Evolutionary conservation across 2,113 vertebrate species (phyloP).

Genomic region (Apus apus): DNA sequence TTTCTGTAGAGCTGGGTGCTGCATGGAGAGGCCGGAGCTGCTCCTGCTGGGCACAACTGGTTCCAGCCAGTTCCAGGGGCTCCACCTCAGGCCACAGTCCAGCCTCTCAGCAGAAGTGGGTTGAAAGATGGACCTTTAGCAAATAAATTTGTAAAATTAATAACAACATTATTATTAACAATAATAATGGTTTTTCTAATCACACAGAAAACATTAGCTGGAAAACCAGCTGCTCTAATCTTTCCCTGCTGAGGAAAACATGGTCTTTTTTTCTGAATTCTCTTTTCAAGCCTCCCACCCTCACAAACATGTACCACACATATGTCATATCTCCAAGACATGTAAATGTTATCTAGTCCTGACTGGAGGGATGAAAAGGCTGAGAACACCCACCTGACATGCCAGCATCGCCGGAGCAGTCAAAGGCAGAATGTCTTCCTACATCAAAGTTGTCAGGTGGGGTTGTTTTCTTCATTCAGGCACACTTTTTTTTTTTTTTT

Average conservation of each 20-base stretch:
- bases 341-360: neutral
- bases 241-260: neutral
- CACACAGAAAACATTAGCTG: neutral
- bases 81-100: neutral
- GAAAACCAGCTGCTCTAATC: neutral
- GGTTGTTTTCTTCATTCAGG: slow-evolving; percentile 2
- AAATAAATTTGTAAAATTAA: neutral
- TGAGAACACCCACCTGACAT: neutral
- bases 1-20: accelerated
- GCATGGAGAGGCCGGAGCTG: neutral
- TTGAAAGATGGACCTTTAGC: neutral
- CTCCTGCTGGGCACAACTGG: accelerated
- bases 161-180: neutral
- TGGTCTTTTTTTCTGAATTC: neutral
- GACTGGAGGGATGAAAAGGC: neutral
- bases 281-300: neutral
- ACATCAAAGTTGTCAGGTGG: neutral
- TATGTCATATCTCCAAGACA: neutral
- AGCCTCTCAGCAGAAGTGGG: too few relatives aligned
- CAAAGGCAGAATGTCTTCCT: neutral
- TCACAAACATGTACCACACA: neutral
- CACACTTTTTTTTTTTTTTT: neutral
- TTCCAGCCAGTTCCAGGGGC: neutral
- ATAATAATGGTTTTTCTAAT: neutral
- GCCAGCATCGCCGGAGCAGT: neutral